These are phyloP conservation scores for Ceyx cyanopectus DNA, from an alignment of 2,113 vertebrate genomes.

Conservation along the genomic window DNA sequence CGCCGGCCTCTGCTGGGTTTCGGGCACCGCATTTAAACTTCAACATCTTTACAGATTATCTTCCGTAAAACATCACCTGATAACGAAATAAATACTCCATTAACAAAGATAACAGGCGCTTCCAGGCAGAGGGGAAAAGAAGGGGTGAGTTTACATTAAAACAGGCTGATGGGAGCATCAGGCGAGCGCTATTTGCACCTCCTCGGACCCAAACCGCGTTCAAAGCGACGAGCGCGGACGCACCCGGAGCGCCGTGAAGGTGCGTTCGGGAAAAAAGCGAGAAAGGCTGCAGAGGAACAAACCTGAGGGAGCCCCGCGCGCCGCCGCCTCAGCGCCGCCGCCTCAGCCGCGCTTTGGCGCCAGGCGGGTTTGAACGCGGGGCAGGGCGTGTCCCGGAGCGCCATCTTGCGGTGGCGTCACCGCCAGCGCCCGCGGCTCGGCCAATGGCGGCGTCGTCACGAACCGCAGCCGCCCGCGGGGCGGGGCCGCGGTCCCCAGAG, in stretches of 20 bases:
- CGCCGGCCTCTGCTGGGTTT: conserved; percentile 53
- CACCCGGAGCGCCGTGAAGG: fast-evolving
- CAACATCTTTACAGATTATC: conserved; percentile 80
- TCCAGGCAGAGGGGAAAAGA: background rate
- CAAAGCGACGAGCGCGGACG: fast-evolving
- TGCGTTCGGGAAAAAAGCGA: background rate
- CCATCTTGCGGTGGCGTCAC: fast-evolving
- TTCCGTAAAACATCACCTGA: background rate
- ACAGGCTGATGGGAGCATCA: fast-evolving
- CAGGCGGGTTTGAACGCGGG: conserved; percentile 40
- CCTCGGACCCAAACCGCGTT: fast-evolving
- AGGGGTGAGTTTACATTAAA: background rate
- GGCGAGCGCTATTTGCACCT: fast-evolving
- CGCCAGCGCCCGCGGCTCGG: background rate
- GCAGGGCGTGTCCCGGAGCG: fast-evolving
- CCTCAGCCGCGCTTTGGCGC: conserved; percentile 19
- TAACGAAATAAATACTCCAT: no score
- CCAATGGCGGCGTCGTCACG: background rate
- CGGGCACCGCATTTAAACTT: conserved; percentile 92
- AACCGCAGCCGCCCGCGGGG: fast-evolving
- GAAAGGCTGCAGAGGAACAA: background rate
- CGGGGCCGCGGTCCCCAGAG: background rate
- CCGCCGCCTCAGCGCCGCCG: background rate
- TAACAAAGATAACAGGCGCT: background rate
- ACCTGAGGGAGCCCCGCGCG: no score